Percentiles rank a stretch among this genome's conserved stretches.
phyloP scores from a whole-genome alignment of 2,888 invertebrate species.

The Limenitis camilla region DNA sequence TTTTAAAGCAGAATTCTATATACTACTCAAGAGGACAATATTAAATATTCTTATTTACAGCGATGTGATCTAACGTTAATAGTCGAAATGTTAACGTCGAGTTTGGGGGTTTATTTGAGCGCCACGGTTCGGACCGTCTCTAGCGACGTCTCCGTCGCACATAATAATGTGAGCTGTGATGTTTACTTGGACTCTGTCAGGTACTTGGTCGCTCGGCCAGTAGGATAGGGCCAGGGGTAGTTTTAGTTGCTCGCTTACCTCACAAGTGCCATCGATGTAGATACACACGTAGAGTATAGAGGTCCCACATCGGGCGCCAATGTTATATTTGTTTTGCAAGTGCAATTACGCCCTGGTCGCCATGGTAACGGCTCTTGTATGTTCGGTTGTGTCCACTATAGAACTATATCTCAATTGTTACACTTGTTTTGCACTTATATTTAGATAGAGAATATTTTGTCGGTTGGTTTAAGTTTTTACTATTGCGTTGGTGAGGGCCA shows the following conservation, averaged over 20 bases:
- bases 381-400: too few species aligned
- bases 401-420: too few species aligned
- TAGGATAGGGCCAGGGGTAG: constrained; percentile 31
- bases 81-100: constrained; percentile 23
- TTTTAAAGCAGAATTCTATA: constrained; percentile 68
- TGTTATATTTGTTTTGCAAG: too few species aligned
- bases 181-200: constrained; percentile 50
- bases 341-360: too few species aligned
- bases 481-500: too few species aligned
- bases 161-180: constrained; percentile 49
- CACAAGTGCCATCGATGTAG: constrained; percentile 61
- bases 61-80: constrained; percentile 37
- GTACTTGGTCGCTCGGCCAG: constrained; percentile 47
- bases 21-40: constrained; percentile 68
- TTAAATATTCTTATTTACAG: constrained; percentile 70
- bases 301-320: too few species aligned
- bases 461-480: too few species aligned
- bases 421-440: too few species aligned
- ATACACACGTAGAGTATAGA: constrained; percentile 37
- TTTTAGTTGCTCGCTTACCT: constrained; percentile 59
- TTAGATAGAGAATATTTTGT: too few species aligned
- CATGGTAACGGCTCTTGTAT: too few species aligned
- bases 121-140: constrained; percentile 18
- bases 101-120: constrained; percentile 30
- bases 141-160: constrained; percentile 11